Conservation (phyloP, 2,113 vertebrate genomes). For the Callopanchax toddi region DNA sequence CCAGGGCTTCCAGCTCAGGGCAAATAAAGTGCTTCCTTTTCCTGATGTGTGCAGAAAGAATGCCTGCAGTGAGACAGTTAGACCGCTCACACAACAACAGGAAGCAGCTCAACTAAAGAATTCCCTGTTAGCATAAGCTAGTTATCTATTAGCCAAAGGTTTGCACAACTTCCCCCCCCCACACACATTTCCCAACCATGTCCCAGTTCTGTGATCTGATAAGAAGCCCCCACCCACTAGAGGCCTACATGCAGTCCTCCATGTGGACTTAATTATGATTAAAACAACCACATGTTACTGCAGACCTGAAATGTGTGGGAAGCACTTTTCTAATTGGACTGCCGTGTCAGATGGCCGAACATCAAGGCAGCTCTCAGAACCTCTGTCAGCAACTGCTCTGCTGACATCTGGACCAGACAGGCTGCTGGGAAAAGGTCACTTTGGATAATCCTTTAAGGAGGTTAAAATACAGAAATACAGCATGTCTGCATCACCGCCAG, state of each 20-base stretch:
- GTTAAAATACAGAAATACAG: slow-evolving; percentile 4
- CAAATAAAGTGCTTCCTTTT: slow-evolving; percentile 72
- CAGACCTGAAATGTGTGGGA: slow-evolving; percentile 55
- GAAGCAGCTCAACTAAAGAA: slow-evolving; percentile 66
- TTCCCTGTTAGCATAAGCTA: slow-evolving; percentile 43
- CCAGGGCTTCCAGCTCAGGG: slow-evolving; percentile 18
- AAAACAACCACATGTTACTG: slow-evolving; percentile 64
- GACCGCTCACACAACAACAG: slow-evolving; percentile 71
- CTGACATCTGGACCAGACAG: slow-evolving; percentile 67
- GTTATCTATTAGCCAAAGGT: slow-evolving; percentile 69
- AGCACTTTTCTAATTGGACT: slow-evolving; percentile 76
- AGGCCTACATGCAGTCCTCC: slow-evolving; percentile 51
- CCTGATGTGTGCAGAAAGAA: slow-evolving; percentile 59
- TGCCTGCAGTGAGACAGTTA: slow-evolving; percentile 27
- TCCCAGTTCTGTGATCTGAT: slow-evolving; percentile 55
- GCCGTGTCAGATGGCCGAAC: slow-evolving; percentile 69
- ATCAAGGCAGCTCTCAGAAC: slow-evolving; percentile 64
- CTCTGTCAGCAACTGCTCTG: slow-evolving; percentile 73
- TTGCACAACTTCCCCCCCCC: slow-evolving; percentile 31
- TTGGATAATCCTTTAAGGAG: slow-evolving; percentile 59
- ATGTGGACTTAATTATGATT: slow-evolving; percentile 70
- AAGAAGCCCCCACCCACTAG: slow-evolving; percentile 44
- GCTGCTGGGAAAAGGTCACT: slow-evolving; percentile 63
- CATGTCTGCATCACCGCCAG: slow-evolving; percentile 24
- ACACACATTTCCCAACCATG: slow-evolving; percentile 41